phyloP scores from a whole-genome alignment of 2,888 invertebrate genomes.

The Ectemnius continuus region DNA sequence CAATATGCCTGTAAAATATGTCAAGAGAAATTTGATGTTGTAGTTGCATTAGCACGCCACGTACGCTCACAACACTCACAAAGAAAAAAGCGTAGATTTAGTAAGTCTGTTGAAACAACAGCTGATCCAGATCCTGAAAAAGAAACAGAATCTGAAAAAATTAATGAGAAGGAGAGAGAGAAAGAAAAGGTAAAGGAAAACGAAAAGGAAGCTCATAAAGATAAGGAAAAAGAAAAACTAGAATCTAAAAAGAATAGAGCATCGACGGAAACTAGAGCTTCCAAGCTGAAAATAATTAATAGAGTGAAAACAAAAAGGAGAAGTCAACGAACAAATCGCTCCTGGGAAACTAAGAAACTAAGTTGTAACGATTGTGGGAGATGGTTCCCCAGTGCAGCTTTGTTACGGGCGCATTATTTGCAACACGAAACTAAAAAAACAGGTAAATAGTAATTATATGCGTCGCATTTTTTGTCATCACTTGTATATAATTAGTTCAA shows the following conservation, averaged over 20 bases:
- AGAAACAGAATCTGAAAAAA: conserved; percentile 12
- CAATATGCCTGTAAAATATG: conserved; percentile 73
- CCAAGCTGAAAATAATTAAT: conserved; percentile 36
- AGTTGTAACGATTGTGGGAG: conserved; percentile 69
- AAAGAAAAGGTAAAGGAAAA: too few relatives aligned
- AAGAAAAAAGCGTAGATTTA: conserved; percentile 60
- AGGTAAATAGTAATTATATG: conserved; percentile 58
- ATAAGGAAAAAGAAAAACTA: conserved; percentile 15
- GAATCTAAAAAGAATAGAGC: conserved; percentile 33
- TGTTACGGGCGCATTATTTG: conserved; percentile 67
- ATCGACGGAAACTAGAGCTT: conserved; percentile 24
- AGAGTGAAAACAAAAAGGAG: conserved; percentile 47
- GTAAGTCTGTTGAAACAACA: conserved; percentile 40
- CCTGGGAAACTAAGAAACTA: conserved; percentile 67
- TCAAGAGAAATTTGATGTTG: conserved; percentile 72
- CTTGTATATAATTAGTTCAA: neutral
- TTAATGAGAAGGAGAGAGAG: too few relatives aligned
- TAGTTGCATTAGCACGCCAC: conserved; percentile 72
- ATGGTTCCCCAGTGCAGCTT: conserved; percentile 70
- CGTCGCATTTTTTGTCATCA: neutral
- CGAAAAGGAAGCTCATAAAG: conserved; percentile 29
- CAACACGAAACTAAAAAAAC: conserved; percentile 73
- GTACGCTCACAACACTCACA: conserved; percentile 69
- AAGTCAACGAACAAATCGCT: conserved; percentile 36
- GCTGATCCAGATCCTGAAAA: conserved; percentile 30